Percentiles rank a stretch among this genome's conserved stretches.
phyloP scores from a whole-genome alignment of 2,888 invertebrate species.

The Calliopum simillimum region DNA sequence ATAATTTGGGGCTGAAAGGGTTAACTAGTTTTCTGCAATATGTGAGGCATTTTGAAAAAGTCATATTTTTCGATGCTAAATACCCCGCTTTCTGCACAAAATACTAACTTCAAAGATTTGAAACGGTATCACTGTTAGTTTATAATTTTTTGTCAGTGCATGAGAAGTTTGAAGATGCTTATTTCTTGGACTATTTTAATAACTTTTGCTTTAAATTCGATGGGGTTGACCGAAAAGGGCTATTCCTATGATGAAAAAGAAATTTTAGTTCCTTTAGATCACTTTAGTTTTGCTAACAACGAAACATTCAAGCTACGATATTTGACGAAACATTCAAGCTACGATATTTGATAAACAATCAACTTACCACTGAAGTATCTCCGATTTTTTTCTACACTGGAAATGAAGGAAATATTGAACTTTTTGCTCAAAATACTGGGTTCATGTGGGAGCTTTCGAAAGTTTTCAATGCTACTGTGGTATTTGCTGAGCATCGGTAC shows the following conservation, averaged over 20 bases:
- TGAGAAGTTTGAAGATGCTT: too few species aligned
- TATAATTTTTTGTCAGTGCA: too few species aligned
- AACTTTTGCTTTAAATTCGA: too few species aligned
- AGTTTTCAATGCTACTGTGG: constrained; percentile 81
- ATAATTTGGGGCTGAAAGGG: too few species aligned
- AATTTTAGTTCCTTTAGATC: constrained; percentile 79
- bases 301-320: constrained; percentile 78
- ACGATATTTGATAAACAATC: constrained; percentile 83
- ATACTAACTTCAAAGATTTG: too few species aligned
- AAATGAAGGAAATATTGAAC: constrained; percentile 93
- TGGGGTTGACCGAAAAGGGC: too few species aligned
- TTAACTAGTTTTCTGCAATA: too few species aligned
- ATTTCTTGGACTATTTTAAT: background rate
- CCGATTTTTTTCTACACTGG: constrained; percentile 91
- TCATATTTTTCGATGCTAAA: too few species aligned
- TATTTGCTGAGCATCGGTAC: constrained; percentile 97
- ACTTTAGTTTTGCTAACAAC: constrained; percentile 83
- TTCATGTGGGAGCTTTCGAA: constrained; percentile 93
- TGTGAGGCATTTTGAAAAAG: too few species aligned
- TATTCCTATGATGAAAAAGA: constrained; percentile 50
- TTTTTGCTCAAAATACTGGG: constrained; percentile 92
- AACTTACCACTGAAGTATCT: constrained; percentile 70
- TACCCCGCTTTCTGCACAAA: too few species aligned
- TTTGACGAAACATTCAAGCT: too few species aligned
- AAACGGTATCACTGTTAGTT: too few species aligned